Evolutionary conservation across 2,797 vertebrate species (phyloP), one percentile per base, ranked within the genome.

Genomic region (Phrynocephalus vlangalii): DNA sequence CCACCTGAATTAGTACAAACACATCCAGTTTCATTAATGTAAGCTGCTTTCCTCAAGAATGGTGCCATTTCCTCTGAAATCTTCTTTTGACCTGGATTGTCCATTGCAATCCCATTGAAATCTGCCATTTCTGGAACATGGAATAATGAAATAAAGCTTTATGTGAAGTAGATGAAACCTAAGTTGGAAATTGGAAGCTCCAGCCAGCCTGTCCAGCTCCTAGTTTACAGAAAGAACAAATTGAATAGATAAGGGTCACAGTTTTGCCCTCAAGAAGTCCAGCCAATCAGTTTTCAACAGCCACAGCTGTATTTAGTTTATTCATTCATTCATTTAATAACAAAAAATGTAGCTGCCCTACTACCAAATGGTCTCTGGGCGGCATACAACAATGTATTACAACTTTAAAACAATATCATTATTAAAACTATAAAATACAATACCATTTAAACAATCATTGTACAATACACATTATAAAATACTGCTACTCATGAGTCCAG

Each of bases 11-110:
- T 44, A 26, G 33, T 26, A 72, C 28, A 13, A 83, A 60, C 22
- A 15, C 60, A 10, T 15, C 30, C 11, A 28, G 50, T 60, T 73
- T 20, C 13, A 38, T 73, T 38, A 22, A 75, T 60, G 6, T 44
- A 73, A 60, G 50, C 68, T 28, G 15, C 3, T 30, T 56, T 73
- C 20, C 30, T 26, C 4, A 16, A 60, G 70, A 73, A 56, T 38
- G 22, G 33, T 75, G 11, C 22, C 13, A 16, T 73, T 15, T 1
- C 1, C 50, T 56, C 15, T 38, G 48, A 78, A 70, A 56, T 11
- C 26, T 86, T 79, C 20, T 20, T 85, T 79, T 85, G 50, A 56
- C 26, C 79, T 48, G 7, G 52, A 48, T 28, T 86, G 84, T 8
- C 77, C n/a, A 24, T 26, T 24, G 22, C 30, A 48, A 5, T 71